These are phyloP conservation scores for Myotis myotis DNA, from an alignment of 2,797 vertebrate species.

Conservation along the genomic window DNA sequence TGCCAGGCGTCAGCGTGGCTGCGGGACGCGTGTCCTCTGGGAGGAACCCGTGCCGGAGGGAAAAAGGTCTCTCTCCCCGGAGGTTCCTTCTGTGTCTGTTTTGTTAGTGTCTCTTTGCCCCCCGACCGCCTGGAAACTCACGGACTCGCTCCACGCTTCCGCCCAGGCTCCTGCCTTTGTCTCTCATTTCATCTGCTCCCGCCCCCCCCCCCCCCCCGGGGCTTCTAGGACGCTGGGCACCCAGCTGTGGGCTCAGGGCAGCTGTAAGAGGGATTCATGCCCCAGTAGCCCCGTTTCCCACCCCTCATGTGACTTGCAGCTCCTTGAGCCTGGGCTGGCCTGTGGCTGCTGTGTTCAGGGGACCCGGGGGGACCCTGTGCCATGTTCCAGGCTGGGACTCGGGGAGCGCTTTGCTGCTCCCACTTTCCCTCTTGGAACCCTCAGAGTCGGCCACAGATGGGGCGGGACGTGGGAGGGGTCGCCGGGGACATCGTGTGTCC, in stretches of 20 bases:
- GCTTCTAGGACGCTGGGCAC: not conserved
- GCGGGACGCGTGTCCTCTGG: not conserved
- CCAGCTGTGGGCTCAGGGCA: not conserved
- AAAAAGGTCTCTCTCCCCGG: not conserved
- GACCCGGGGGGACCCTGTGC: too few relatives aligned
- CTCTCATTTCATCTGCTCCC: not conserved
- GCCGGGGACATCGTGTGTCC: accelerated
- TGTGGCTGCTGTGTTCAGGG: not conserved
- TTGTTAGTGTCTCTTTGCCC: not conserved
- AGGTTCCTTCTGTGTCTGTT: not conserved
- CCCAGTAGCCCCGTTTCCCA: not conserved
- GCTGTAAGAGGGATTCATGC: not conserved
- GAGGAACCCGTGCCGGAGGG: not conserved
- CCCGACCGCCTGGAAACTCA: not conserved
- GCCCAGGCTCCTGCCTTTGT: not conserved
- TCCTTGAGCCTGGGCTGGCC: not conserved
- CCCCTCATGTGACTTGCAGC: not conserved
- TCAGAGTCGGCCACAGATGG: not conserved
- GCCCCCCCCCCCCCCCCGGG: not conserved
- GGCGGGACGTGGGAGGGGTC: not conserved
- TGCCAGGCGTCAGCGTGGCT: not conserved
- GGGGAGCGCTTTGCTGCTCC: not conserved
- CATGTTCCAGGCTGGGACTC: not conserved
- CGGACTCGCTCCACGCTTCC: not conserved
- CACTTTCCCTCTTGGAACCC: not conserved